phyloP scores from a whole-genome alignment of 1,140 invertebrate species.

The Dendroctonus valens region DNA sequence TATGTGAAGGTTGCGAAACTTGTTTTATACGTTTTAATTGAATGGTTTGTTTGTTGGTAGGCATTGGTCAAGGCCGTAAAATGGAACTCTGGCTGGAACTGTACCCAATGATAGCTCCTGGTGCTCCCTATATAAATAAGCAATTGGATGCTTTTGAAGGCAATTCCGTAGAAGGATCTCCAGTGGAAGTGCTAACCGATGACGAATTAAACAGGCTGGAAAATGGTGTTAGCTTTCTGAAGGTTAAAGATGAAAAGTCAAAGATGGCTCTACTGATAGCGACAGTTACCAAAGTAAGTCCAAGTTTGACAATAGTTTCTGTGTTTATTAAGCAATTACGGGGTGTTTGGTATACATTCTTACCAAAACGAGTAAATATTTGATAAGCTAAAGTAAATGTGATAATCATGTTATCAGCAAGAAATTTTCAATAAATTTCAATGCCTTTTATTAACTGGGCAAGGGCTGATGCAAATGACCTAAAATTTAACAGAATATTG shows the following conservation, averaged over 20 bases:
- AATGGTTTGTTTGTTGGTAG: slow-evolving; percentile 13
- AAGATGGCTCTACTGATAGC: slow-evolving; percentile 54
- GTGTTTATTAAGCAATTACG: too few species aligned
- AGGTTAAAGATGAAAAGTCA: slow-evolving; percentile 55
- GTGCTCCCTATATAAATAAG: slow-evolving; percentile 62
- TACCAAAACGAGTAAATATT: too few species aligned
- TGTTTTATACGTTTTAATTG: neutral
- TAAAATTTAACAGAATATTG: too few species aligned
- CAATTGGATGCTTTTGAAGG: slow-evolving; percentile 63
- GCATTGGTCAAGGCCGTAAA: slow-evolving; percentile 45
- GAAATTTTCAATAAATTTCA: too few species aligned
- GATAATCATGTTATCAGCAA: too few species aligned
- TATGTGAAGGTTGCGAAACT: neutral
- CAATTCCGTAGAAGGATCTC: slow-evolving; percentile 61
- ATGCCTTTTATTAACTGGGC: too few species aligned
- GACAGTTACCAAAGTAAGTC: slow-evolving; percentile 54
- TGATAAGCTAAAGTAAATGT: too few species aligned
- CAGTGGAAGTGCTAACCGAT: slow-evolving; percentile 56
- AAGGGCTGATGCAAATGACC: too few species aligned
- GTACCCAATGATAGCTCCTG: slow-evolving; percentile 62
- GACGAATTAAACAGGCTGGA: slow-evolving; percentile 61
- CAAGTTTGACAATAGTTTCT: neutral
- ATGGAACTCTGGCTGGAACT: slow-evolving; percentile 63
- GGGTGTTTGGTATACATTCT: too few species aligned
- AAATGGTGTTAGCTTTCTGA: slow-evolving; percentile 59